A percentile compares a stretch with the other conserved stretches of the same genome.
Evolutionary conservation across 2,888 invertebrate genomes (phyloP).

Genomic region (Sceliomorpha sp.): DNA sequence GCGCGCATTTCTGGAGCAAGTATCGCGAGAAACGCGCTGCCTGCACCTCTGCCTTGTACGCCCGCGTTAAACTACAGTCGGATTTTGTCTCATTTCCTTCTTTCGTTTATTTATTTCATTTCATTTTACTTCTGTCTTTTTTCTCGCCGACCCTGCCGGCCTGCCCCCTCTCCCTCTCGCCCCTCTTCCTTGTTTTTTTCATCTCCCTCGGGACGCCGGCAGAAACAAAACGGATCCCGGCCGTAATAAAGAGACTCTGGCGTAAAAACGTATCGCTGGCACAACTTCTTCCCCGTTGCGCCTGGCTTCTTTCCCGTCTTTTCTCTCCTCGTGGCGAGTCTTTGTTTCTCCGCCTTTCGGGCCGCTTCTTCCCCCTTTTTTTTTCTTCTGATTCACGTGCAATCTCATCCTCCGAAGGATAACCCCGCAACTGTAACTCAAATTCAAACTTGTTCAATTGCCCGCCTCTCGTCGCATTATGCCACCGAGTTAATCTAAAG

Average conservation of each 20-base stretch:
- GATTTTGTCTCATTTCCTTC: constrained; percentile 41
- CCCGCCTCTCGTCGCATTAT: constrained; percentile 68
- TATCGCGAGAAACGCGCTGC: constrained; percentile 23
- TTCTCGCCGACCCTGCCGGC: constrained; percentile 20
- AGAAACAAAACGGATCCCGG: constrained; percentile 75
- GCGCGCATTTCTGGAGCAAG: background rate
- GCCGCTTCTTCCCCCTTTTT: constrained; percentile 11
- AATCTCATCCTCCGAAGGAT: constrained; percentile 47
- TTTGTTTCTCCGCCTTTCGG: constrained; percentile 8
- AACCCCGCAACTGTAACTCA: constrained; percentile 64
- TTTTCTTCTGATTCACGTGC: constrained; percentile 33
- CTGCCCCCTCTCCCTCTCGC: background rate
- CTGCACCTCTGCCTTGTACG: constrained; percentile 28
- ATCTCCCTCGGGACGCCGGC: constrained; percentile 59
- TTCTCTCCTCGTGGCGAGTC: constrained; percentile 18
- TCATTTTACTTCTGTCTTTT: constrained; percentile 42
- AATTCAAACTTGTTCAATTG: constrained; percentile 74
- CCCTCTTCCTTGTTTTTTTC: constrained; percentile 20
- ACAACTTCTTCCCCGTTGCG: constrained; percentile 52
- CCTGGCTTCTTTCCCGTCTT: constrained; percentile 34
- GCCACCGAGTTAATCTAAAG: constrained; percentile 72
- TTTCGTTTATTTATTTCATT: constrained; percentile 46
- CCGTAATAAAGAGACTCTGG: constrained; percentile 73
- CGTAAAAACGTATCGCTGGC: constrained; percentile 67
- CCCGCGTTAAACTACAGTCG: constrained; percentile 38